Conservation (phyloP, 2,113 vertebrate genomes). For the Vidua macroura region DNA sequence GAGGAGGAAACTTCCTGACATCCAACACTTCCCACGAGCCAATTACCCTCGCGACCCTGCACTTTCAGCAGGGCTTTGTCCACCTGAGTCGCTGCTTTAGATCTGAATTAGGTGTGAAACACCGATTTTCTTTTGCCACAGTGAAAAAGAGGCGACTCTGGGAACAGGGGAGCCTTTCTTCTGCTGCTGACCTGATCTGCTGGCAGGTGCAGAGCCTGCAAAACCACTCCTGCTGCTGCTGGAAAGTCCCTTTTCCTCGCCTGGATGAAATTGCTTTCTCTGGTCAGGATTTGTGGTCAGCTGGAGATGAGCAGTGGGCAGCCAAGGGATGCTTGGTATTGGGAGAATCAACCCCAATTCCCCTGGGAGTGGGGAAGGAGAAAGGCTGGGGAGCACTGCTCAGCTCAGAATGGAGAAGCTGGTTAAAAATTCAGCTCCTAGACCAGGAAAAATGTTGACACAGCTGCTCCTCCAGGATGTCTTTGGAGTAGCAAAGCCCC, state of each 20-base stretch:
- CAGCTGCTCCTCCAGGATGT: background rate
- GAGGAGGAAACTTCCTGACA: background rate
- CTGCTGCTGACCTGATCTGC: background rate
- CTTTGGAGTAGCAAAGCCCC: background rate
- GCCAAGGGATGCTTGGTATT: background rate
- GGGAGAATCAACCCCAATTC: background rate
- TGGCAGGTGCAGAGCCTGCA: constrained; percentile 5
- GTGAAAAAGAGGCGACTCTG: background rate
- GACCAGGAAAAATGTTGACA: background rate
- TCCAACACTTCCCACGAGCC: background rate
- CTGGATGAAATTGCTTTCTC: background rate
- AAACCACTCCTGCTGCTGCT: background rate
- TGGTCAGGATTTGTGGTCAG: background rate
- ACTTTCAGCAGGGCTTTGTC: background rate
- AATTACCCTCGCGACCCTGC: background rate
- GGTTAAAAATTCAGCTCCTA: background rate
- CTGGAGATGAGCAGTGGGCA: background rate
- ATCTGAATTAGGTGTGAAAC: background rate
- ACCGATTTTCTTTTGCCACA: background rate
- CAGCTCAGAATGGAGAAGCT: background rate
- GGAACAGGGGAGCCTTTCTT: background rate
- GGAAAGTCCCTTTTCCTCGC: background rate
- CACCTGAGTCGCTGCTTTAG: background rate
- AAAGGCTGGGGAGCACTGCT: background rate
- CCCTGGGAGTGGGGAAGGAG: background rate